These are phyloP conservation scores for Riparia riparia DNA, from an alignment of 2,113 vertebrate species.

Conservation along the genomic window DNA sequence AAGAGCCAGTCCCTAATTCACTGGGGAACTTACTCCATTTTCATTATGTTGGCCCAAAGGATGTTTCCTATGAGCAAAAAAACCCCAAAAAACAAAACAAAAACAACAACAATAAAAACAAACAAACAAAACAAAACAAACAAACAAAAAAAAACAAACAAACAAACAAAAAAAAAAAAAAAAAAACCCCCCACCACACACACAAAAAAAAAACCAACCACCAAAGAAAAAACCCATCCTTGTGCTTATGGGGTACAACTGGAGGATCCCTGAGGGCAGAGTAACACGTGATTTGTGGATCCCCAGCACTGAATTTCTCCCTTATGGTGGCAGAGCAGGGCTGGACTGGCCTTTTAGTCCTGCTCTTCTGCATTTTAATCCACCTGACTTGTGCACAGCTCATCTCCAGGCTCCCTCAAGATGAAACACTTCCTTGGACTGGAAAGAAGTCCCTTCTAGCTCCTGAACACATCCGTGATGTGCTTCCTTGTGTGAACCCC, in stretches of 20 bases:
- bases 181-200: too few species aligned
- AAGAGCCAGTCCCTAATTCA: not conserved
- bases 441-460: not conserved
- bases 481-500: not conserved
- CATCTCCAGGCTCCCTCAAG: not conserved
- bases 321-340: rapidly evolving
- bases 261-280: not conserved
- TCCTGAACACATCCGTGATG: not conserved
- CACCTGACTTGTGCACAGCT: not conserved
- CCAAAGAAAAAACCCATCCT: too few species aligned
- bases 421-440: not conserved
- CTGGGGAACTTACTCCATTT: not conserved
- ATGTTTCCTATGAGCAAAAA: not conserved
- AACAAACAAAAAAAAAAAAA: not conserved
- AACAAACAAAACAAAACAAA: too few species aligned
- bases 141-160: too few species aligned
- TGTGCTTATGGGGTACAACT: not conserved
- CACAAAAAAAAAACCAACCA: too few species aligned
- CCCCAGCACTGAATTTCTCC: not conserved
- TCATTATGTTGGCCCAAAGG: not conserved
- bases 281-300: not conserved
- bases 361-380: not conserved
- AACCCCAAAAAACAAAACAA: too few species aligned
- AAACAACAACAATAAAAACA: too few species aligned
- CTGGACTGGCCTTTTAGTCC: not conserved